Evolutionary conservation across 1,140 invertebrate species (phyloP), one percentile per base, ranked within the genome.

Genomic region (Pissodes strobi): DNA sequence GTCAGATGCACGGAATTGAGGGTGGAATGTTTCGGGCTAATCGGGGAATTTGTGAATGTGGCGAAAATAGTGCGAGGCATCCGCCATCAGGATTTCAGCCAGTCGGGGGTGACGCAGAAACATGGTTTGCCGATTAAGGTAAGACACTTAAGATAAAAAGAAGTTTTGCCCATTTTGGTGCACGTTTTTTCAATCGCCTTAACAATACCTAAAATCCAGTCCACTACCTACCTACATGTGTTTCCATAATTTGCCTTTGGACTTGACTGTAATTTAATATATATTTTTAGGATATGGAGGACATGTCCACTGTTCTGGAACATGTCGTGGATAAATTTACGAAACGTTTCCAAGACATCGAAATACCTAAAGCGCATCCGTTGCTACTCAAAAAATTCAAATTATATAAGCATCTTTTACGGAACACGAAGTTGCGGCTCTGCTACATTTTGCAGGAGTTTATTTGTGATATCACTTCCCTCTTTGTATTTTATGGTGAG

Each of bases 401-500:
- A 22, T 61, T 69, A 46, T 76, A 69, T 68, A 72, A 67, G 55
- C 56, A 68, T 13, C 48, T 64, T 0, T 45, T 77, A 19, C 72
- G 69, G 64, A 76, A 71, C 70, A 46, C 67, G 10, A 74, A 76
- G 68, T 23, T 76, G 41, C 75, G 76, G 64, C 52, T 78, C 4
- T 73, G 66, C 17, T 78, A 71, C 63, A 68, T 74, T 39, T 49
- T 76, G 25, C 69, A 74, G 64, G 67, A 72, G 49, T 62, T 77
- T 15, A 68, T 78, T 22, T 67, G 38, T n/a, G 69, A 75, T 45
- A 72, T 74, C 6, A 59, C 64, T 15, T 66, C 53, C 67, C 46
- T 76, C 8, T 78, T 70, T 68, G 64, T 75, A 43, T 68, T 70
- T 55, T 71, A 72, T 48, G 75, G 75, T 21, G 73, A 75, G 25